These are phyloP conservation scores for Drosophila persimilis DNA, from an alignment of 1,140 invertebrate genomes.

Conservation along the genomic window DNA sequence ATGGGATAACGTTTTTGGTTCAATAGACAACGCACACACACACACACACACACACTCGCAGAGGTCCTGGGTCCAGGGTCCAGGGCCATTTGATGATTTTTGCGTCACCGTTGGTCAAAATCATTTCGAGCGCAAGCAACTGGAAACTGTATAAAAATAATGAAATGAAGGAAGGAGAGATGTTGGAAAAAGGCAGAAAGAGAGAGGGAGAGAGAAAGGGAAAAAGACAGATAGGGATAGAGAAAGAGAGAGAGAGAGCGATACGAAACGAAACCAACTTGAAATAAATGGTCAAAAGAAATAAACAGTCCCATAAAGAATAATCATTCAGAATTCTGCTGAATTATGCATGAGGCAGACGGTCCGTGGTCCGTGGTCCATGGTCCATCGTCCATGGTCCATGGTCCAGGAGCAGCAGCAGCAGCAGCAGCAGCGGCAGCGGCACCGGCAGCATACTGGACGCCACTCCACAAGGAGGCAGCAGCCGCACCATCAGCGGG, in stretches of 20 bases:
- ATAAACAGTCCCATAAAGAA: constrained; percentile 83
- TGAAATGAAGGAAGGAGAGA: constrained; percentile 40
- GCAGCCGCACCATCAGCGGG: constrained; percentile 45
- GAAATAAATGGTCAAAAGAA: constrained; percentile 83
- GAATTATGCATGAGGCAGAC: constrained; percentile 82
- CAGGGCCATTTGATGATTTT: constrained; percentile 75
- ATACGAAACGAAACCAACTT: constrained; percentile 65
- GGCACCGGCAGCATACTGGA: constrained; percentile 45
- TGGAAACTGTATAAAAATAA: constrained; percentile 82
- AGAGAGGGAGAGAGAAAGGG: background rate
- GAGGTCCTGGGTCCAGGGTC: constrained; percentile 15
- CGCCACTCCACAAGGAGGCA: constrained; percentile 37
- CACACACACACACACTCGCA: constrained; percentile 25
- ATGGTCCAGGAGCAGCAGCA: constrained; percentile 36
- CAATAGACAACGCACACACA: constrained; percentile 63
- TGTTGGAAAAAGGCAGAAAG: background rate
- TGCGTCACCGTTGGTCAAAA: constrained; percentile 80
- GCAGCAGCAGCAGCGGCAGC: constrained; percentile 26
- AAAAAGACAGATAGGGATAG: constrained; percentile 5
- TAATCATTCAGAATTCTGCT: constrained; percentile 83
- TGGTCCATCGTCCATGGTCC: constrained; percentile 29
- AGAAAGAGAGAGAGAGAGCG: constrained; percentile 7
- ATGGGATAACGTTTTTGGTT: constrained; percentile 66
- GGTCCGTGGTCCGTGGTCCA: constrained; percentile 29
- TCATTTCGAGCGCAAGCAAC: constrained; percentile 80